Base-by-base conservation (phyloP, 2,797 vertebrate species). In the Cryptoblepharus egeriae region DNA sequence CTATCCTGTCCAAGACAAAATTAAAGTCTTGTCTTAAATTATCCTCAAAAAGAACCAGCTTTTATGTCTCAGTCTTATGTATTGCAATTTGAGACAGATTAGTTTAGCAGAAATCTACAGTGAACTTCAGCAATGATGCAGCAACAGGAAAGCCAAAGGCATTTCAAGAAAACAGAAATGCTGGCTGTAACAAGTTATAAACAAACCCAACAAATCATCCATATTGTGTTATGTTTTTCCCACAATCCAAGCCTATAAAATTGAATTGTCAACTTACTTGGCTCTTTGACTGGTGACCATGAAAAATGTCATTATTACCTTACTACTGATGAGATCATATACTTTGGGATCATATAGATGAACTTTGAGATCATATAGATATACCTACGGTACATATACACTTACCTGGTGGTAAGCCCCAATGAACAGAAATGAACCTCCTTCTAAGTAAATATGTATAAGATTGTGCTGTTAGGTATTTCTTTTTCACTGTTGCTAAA, bases 121-220 rank as follows among this genome's bases (percentile, higher is more conserved):
- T 9, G 74, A 74, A 55, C 24, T 57, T 30, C 26, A 67, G 35
- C 28, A 65, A 30, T 11, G 77, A 35, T 60, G 70, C 15, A 67
- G n/a, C 67, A 60, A 20, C 52, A 60, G 65, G 42, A 77, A 70
- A 70, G 49, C 49, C 49, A 52, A 52, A 52, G 15, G 49, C 49
- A 52, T 69, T 57, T 82, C 60, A 77, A 4, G n/a, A 89, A 90
- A 75, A 83, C 81, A 85, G 89, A 86, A 87, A 85, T 82, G 75
- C 79, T 90, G 90, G 69, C 89, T 89, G 87, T 77, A 69, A 10
- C 0, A 0, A 84, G 85, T 80, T 75, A 78, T 0, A 15, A 79
- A 86, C 88, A 88, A 90, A 83, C 13, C 76, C 77, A 75, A 77
- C n/a, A 85, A 1, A 77, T 15, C 79, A 81, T 76, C 87, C 72